Conservation (phyloP, 2,113 vertebrate genomes). For the Lanius ludovicianus region DNA sequence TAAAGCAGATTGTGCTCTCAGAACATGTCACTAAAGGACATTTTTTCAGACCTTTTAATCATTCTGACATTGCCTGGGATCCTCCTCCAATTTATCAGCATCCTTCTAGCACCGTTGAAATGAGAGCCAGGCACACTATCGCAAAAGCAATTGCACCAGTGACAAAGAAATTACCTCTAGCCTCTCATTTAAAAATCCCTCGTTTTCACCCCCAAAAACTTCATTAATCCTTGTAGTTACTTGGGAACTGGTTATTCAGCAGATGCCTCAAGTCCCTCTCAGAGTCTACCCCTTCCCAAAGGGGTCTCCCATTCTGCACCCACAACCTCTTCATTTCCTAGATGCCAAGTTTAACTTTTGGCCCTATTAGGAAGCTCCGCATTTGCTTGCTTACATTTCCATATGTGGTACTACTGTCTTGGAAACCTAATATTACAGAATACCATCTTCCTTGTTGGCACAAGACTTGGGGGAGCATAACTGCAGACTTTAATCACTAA, state of each 20-base stretch:
- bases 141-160: neutral
- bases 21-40: neutral
- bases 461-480: neutral
- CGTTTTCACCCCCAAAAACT: neutral
- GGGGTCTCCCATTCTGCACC: neutral
- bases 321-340: neutral
- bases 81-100: slow-evolving; percentile 31
- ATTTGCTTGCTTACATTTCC: neutral
- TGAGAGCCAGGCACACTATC: neutral
- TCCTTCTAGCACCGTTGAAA: neutral
- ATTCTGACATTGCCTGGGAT: slow-evolving; percentile 33
- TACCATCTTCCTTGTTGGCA: neutral
- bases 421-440: neutral
- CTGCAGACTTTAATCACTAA: neutral
- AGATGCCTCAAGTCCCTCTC: neutral
- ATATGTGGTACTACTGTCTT: neutral
- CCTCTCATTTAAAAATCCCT: neutral
- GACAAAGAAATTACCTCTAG: neutral
- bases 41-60: slow-evolving; percentile 36
- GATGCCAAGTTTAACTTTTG: neutral
- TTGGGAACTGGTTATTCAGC: neutral
- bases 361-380: neutral
- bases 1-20: neutral
- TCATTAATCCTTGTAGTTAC: neutral
- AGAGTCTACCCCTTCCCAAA: neutral